phyloP scores from a whole-genome alignment of 2,113 vertebrate species.

The Chloropsis hardwickii region DNA sequence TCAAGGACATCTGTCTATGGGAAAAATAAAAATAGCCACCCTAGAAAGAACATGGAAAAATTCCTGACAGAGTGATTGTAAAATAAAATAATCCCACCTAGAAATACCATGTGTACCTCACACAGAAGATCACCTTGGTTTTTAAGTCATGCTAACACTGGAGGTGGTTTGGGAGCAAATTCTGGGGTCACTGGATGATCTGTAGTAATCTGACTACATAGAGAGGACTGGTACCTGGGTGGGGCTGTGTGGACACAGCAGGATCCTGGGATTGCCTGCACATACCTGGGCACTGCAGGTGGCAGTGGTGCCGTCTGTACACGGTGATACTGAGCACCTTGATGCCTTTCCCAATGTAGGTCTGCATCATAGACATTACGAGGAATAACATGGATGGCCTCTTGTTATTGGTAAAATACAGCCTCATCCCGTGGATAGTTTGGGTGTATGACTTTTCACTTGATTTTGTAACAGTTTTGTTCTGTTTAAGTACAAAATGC shows the following conservation, averaged over 20 bases:
- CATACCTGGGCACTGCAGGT: neutral
- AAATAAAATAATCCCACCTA: neutral
- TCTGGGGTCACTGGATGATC: neutral
- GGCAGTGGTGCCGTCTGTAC: neutral
- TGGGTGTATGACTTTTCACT: neutral
- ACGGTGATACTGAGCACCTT: fast-evolving
- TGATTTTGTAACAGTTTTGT: neutral
- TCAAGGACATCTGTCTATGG: neutral
- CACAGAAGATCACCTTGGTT: neutral
- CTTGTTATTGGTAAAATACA: neutral
- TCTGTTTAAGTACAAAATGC: neutral
- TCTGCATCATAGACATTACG: neutral
- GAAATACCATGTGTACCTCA: neutral
- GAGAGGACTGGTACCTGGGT: neutral
- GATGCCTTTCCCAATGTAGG: fast-evolving
- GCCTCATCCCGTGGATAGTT: neutral
- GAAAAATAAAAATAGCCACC: neutral
- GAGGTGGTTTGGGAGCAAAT: neutral
- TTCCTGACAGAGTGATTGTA: neutral
- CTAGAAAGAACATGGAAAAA: neutral
- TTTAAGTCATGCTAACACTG: neutral
- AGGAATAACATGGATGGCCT: neutral
- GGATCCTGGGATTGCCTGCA: neutral
- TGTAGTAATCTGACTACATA: neutral
- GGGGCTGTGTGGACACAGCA: neutral